phyloP scores from a whole-genome alignment of 2,113 vertebrate genomes.

The Stegastes partitus region DNA sequence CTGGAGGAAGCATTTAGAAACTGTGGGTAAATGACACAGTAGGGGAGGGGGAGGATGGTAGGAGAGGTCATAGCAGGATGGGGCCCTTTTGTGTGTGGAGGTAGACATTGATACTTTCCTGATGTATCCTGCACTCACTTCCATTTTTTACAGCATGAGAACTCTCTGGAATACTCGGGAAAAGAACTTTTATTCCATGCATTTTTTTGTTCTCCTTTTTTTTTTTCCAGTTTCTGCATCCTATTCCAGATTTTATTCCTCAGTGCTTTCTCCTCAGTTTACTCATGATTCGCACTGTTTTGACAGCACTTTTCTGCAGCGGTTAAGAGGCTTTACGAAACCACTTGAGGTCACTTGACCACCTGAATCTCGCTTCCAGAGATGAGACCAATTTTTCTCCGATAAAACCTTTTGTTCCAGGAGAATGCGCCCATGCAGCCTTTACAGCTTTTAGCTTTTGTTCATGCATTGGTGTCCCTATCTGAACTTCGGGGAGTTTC shows the following conservation, averaged over 20 bases:
- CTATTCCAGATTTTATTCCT: conserved; percentile 1
- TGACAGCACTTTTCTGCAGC: not conserved
- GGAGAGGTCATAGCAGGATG: conserved; percentile 80
- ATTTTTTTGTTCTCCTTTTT: conserved; percentile 7
- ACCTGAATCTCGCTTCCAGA: conserved; percentile 32
- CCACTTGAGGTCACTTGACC: conserved; percentile 17
- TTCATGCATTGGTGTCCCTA: conserved; percentile 65
- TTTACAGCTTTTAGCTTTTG: conserved; percentile 39
- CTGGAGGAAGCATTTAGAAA: conserved; percentile 94
- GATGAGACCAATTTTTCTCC: conserved; percentile 30
- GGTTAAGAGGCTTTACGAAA: not conserved
- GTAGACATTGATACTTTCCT: conserved; percentile 76
- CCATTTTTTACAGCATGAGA: conserved; percentile 58
- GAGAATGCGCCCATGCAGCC: conserved; percentile 39
- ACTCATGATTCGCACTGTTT: not conserved
- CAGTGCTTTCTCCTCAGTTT: not conserved
- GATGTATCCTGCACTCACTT: conserved; percentile 63
- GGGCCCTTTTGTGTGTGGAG: conserved; percentile 76
- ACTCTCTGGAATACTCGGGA: conserved; percentile 27
- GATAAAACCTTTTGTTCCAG: conserved; percentile 38
- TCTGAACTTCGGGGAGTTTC: conserved; percentile 75
- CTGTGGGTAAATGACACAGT: conserved; percentile 90
- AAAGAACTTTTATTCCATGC: conserved; percentile 16
- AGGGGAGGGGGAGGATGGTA: conserved; percentile 84
- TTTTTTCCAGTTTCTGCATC: conserved; percentile 3